Conservation (phyloP, 2,797 vertebrate genomes). For the Apogon hyalosoma region DNA sequence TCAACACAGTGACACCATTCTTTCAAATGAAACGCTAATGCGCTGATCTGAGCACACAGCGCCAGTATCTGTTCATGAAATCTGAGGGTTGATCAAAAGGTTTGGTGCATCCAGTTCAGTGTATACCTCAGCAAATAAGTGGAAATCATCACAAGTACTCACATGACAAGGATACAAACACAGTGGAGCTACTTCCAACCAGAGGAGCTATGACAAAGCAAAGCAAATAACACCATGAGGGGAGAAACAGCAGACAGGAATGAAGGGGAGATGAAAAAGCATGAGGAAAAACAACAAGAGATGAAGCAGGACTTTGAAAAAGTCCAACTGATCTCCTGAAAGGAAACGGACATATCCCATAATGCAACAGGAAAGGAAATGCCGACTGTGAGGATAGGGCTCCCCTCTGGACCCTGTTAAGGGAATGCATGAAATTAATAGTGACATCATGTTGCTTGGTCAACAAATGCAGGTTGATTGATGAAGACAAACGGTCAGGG, state of each 20-base stretch:
- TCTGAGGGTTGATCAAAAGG: slow-evolving; percentile 87
- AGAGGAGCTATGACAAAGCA: slow-evolving; percentile 74
- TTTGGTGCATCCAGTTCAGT: slow-evolving; percentile 79
- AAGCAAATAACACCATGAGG: slow-evolving; percentile 73
- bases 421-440: slow-evolving; percentile 90
- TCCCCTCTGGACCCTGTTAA: slow-evolving; percentile 84
- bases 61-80: slow-evolving; percentile 80
- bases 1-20: slow-evolving; percentile 88
- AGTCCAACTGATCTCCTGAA: slow-evolving; percentile 77
- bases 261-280: slow-evolving; percentile 67
- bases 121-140: slow-evolving; percentile 83
- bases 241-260: slow-evolving; percentile 57
- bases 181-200: slow-evolving; percentile 66
- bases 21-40: slow-evolving; percentile 86
- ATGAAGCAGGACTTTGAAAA: slow-evolving; percentile 75
- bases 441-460: slow-evolving; percentile 89
- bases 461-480: slow-evolving; percentile 89
- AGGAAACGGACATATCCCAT: slow-evolving; percentile 82
- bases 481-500: slow-evolving; percentile 89
- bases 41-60: slow-evolving; percentile 81
- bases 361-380: slow-evolving; percentile 83
- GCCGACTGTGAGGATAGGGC: slow-evolving; percentile 83
- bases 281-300: slow-evolving; percentile 55
- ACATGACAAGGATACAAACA: slow-evolving; percentile 79
- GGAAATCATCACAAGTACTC: slow-evolving; percentile 79